Base-by-base conservation (phyloP, 2,113 vertebrate genomes). In the Paracanthobrama guichenoti region DNA sequence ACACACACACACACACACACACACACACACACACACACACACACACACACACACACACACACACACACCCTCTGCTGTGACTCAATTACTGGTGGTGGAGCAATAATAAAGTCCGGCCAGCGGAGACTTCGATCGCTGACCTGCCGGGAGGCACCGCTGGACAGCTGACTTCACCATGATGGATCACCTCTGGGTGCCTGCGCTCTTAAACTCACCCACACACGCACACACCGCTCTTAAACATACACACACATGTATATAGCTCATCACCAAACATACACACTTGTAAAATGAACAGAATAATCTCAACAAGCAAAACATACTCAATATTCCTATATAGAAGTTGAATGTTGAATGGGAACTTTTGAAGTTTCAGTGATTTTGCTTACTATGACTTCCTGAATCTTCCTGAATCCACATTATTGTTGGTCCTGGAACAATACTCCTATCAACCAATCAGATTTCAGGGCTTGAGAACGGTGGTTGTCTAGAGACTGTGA, bases 81-180 rank as follows among this genome's bases (percentile, higher is more conserved):
- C 94, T 94, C 95, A 94, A 95, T 95, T 95, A 94, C 93, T 94
- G 93, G 93, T 92, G 94, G 89, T 91, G 92, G 89, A 95, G 94
- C 94, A 96, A 93, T 95, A 95, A 95, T 94, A 94, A 84, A 95
- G 94, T 94, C 93, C 91, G 93, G 91, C 93, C 91, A 92, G 93
- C 90, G 87, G 91, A 84, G 67, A 10, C 85, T 95, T 96, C 94
- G 93, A 95, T 95, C 88, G 93, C 85, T 94, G 94, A 96, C 95
- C 95, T 94, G 93, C 89, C 93, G 92, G 92, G 93, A 90, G 85
- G 74, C 89, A 22, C 82, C 81, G 90, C 90, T 88, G 94, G 95
- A 95, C 93, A 95, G 94, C 92, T 93, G 94, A 93, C 94, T 94
- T 85, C 87, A 91, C 92, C 86, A 87, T 95, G 95, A 96, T 95